These are phyloP conservation scores for Chauna torquata DNA, from an alignment of 2,113 vertebrate species.

Conservation along the genomic window DNA sequence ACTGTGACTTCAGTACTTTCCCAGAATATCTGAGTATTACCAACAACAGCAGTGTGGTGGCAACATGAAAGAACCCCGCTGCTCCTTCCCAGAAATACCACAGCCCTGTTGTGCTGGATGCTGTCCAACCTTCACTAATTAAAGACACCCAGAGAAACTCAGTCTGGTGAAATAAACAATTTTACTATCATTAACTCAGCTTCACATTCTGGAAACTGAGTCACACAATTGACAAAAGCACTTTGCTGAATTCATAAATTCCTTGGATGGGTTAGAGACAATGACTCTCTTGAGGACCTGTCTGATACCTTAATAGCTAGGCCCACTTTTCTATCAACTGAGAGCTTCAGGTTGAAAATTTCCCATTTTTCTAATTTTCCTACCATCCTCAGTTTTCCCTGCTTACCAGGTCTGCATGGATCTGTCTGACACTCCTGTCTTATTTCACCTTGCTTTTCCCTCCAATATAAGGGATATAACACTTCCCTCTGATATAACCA, in stretches of 20 bases:
- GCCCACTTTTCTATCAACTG: neutral
- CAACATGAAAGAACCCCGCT: neutral
- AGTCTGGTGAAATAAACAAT: neutral
- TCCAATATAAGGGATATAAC: neutral
- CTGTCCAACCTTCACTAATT: neutral
- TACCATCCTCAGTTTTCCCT: neutral
- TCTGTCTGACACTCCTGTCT: neutral
- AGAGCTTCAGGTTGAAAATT: neutral
- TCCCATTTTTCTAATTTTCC: neutral
- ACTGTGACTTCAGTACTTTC: neutral
- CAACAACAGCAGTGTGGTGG: neutral
- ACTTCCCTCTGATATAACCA: neutral
- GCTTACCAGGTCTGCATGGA: neutral
- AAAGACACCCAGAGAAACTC: neutral
- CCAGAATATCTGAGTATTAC: neutral
- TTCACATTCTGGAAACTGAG: neutral
- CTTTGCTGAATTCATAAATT: neutral
- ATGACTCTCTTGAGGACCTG: accelerated
- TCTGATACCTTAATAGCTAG: neutral
- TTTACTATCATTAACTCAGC: neutral
- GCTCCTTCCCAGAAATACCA: neutral
- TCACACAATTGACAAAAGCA: neutral
- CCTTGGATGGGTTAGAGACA: neutral
- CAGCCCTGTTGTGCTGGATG: too few species aligned
- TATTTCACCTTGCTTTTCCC: neutral